Evolutionary conservation across 1,140 invertebrate genomes (phyloP), one percentile per base, ranked within the genome.

Genomic region (Drosophila littoralis): DNA sequence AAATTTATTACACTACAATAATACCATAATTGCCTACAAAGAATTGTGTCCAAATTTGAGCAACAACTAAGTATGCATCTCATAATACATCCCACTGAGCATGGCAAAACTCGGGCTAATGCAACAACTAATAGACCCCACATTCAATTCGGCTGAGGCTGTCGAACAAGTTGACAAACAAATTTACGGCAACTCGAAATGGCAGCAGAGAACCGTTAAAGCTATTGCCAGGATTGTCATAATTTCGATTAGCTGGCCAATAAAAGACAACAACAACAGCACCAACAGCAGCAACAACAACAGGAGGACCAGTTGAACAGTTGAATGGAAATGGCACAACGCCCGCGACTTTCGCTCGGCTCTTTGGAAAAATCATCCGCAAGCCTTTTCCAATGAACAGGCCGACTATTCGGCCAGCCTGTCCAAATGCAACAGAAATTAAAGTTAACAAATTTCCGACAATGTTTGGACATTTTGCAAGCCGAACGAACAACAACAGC

Each of bases 361-460:
- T 76, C 61, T 43, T 28, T 58, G 15, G 28, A 28, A 40, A 51
- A 63, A 55, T 43, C 66, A 64, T 64, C 66, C 54, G 32, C 58
- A 42, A 65, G 68, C 68, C 54, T 50, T 55, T 48, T 46, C 22
- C 51, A 75, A n/a, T 46, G 66, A 38, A 38, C 12, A 42, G 46
- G 17, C 32, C 22, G 58, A 32, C 35, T 69, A 58, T 45, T 71
- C 59, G 33, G 35, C 65, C 46, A 13, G 48, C 67, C 82, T 82
- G 82, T 86, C 77, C 65, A 59, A 77, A 65, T 79, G 83, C 82
- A 82, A 77, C 78, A 75, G 77, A 73, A 88, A 88, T 88, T 88
- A 88, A 88, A 88, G 80, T 89, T 89, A 89, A 88, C 83, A 88
- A 88, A 88, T 88, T 88, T 88, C 83, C 83, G 83, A 88, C 83